A percentile compares a stretch with the other conserved stretches of the same genome.
These are phyloP conservation scores for Phymastichus coffea DNA, from an alignment of 1,140 invertebrate species.

Conservation along the genomic window DNA sequence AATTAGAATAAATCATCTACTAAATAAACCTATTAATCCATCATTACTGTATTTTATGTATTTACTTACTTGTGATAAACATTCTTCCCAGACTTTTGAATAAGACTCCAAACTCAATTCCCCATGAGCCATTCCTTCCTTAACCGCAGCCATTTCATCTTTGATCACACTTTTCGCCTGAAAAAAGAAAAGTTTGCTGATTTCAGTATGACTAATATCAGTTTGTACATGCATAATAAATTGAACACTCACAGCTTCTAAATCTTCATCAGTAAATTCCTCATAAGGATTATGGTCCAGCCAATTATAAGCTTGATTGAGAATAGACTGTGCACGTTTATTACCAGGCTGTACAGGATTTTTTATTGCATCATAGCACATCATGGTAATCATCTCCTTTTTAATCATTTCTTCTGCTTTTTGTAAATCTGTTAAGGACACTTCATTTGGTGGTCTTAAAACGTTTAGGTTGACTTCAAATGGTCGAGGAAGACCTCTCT, in stretches of 20 bases:
- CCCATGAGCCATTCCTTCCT: conserved; percentile 92
- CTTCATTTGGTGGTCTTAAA: conserved; percentile 69
- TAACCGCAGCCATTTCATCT: conserved; percentile 87
- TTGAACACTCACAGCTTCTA: conserved; percentile 59
- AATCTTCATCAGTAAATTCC: conserved; percentile 69
- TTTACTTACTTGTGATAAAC: conserved; percentile 69
- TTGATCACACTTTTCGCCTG: conserved; percentile 68
- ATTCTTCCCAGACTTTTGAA: conserved; percentile 97
- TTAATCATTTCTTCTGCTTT: conserved; percentile 97
- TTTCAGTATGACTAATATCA: too few relatives aligned
- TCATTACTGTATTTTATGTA: too few relatives aligned
- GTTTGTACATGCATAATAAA: not conserved
- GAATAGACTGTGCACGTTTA: conserved; percentile 48
- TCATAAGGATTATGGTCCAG: conserved; percentile 86
- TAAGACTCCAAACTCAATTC: conserved; percentile 89
- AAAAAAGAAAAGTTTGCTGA: conserved; percentile 21
- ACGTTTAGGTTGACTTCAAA: conserved; percentile 82
- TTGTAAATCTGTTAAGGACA: conserved; percentile 80
- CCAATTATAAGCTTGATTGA: conserved; percentile 71
- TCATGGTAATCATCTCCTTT: conserved; percentile 94
- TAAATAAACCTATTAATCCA: conserved; percentile 25
- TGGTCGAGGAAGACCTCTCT: conserved; percentile 86
- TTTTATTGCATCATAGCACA: conserved; percentile 83
- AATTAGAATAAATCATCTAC: not conserved
- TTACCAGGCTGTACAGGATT: conserved; percentile 60